phyloP scores from a whole-genome alignment of 1,140 invertebrate genomes.

The Neodiprion virginianus region DNA sequence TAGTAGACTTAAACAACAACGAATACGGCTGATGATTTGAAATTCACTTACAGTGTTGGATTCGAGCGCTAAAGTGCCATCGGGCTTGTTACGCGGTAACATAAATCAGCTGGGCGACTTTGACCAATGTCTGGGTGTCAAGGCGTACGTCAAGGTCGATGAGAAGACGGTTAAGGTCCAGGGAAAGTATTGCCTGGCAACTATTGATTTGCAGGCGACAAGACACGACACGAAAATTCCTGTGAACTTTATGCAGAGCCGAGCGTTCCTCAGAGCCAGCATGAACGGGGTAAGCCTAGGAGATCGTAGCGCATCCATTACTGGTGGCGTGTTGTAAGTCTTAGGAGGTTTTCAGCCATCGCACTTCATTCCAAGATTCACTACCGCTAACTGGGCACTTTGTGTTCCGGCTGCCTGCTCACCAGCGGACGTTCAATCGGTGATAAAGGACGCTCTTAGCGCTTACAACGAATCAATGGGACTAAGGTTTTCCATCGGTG shows the following conservation, averaged over 20 bases:
- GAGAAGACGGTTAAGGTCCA: constrained; percentile 64
- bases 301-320: not conserved
- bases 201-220: constrained; percentile 66
- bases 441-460: constrained; percentile 64
- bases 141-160: constrained; percentile 63
- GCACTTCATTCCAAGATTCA: constrained; percentile 74
- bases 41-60: constrained; percentile 68
- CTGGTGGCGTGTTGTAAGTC: not conserved
- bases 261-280: constrained; percentile 66
- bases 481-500: constrained; percentile 64
- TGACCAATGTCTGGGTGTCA: constrained; percentile 69
- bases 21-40: constrained; percentile 31
- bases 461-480: constrained; percentile 66
- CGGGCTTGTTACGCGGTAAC: constrained; percentile 72
- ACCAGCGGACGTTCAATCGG: constrained; percentile 64
- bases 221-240: constrained; percentile 63
- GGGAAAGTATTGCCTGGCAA: constrained; percentile 74
- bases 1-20: not conserved
- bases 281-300: constrained; percentile 68
- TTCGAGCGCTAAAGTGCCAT: constrained; percentile 72
- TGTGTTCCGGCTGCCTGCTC: constrained; percentile 71
- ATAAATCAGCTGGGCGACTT: constrained; percentile 75
- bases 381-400: constrained; percentile 72
- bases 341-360: constrained; percentile 62
- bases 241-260: constrained; percentile 68